Evolutionary conservation across 2,797 vertebrate genomes (phyloP), one percentile per base, ranked within the genome.

Genomic region (Somateria mollissima): DNA sequence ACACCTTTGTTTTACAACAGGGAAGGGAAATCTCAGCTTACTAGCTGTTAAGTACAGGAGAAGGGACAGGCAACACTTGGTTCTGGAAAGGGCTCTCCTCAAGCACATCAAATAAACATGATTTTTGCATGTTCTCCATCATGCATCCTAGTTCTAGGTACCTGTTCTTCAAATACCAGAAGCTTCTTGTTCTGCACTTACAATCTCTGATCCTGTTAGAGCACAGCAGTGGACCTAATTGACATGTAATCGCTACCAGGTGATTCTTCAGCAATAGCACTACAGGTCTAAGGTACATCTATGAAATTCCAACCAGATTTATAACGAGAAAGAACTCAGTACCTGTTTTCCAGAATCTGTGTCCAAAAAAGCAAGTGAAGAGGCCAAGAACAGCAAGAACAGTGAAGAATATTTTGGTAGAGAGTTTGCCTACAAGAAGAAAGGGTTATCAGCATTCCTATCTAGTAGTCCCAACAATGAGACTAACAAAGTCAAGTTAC

Each of bases 341-440:
- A 99, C 99, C 99, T 97, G 98, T 98, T 98, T 99, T 99, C 97
- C 99, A 99, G 98, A 98, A 99, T 57, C 99, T 98, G 94, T 99
- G 99, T 32, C 99, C 99, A 54, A 98, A 98, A 97, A 99, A 99
- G 95, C 99, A 99, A 90, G 98, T 90, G n/a, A 99, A 98, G 81
- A 99, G 97, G 10, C 99, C 99, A 6, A 98, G 98, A 92, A 99
- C n/a, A 70, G 98, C 99, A 56, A 97, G 77, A 67, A 98, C 73
- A 67, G 98, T 99, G 96, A 99, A 99, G 93, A 99, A 99, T 13
- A 99, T 57, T 97, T 99, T 99, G 30, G 99, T 99, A 10, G 98
- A 99, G 8, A 98, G 88, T 90, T 96, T 98, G 81, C 98, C 99
- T 99, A 87, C 13, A 81, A 54, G 47, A 92, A 89, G 45, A 92